Evolutionary conservation across 2,113 vertebrate genomes (phyloP).

Genomic region (Pseudolaguvia tuberculata): DNA sequence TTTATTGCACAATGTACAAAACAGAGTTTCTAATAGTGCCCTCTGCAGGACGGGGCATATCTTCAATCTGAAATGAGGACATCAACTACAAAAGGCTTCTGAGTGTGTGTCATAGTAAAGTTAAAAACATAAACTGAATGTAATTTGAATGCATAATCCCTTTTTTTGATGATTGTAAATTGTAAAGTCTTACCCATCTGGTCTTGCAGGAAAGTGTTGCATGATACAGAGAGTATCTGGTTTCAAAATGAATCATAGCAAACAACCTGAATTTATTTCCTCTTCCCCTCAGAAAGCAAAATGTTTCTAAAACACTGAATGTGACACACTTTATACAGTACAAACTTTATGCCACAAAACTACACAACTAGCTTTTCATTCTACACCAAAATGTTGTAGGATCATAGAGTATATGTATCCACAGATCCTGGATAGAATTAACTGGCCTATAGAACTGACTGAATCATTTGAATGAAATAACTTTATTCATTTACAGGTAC

Average conservation of each 20-base stretch:
- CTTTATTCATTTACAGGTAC: no score
- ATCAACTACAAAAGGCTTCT: neutral
- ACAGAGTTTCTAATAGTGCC: neutral
- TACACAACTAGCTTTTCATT: neutral
- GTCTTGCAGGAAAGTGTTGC: neutral
- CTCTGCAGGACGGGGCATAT: neutral
- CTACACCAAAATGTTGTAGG: neutral
- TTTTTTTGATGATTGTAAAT: neutral
- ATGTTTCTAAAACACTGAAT: neutral
- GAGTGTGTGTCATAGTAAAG: no score
- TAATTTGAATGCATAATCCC: neutral
- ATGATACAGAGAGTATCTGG: neutral
- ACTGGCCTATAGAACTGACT: no score
- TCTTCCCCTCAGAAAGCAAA: neutral
- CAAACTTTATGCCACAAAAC: neutral
- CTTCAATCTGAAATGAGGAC: no score
- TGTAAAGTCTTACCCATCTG: neutral
- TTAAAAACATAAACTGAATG: neutral
- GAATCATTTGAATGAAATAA: no score
- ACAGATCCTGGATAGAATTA: no score
- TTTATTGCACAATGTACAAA: no score
- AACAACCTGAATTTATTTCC: neutral
- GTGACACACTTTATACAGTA: neutral
- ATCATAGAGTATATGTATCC: neutral
- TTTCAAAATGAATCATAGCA: neutral